phyloP scores from a whole-genome alignment of 2,888 invertebrate genomes.

The Blastobasis adustella region DNA sequence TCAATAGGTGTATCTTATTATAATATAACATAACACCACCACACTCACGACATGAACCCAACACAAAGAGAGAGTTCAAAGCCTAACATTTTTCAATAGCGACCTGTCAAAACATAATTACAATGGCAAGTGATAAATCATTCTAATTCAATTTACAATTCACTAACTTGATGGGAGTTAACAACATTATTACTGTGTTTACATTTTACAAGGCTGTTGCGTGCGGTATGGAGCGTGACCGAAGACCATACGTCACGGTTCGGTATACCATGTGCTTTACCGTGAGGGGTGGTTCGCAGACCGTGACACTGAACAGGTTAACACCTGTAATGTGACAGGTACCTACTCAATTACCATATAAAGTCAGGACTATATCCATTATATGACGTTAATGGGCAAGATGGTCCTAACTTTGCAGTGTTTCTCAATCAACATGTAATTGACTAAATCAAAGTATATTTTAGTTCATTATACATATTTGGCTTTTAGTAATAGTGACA shows the following conservation, averaged over 20 bases:
- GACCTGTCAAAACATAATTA: conserved; percentile 1
- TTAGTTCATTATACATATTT: too few relatives aligned
- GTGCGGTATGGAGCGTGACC: conserved; percentile 54
- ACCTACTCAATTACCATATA: too few relatives aligned
- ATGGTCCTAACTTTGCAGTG: too few relatives aligned
- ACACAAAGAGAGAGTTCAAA: neutral
- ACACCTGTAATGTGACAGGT: conserved; percentile 2
- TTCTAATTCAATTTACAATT: conserved; percentile 5
- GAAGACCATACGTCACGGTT: conserved; percentile 25
- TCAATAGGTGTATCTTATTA: too few relatives aligned
- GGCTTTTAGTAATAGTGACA: too few relatives aligned
- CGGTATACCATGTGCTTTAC: conserved; percentile 12
- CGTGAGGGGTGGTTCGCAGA: conserved; percentile 6
- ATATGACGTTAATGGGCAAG: too few relatives aligned
- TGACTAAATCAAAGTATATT: too few relatives aligned
- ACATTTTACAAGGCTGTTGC: conserved; percentile 43
- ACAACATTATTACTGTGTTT: conserved; percentile 1
- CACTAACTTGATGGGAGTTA: neutral
- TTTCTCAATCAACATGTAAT: too few relatives aligned
- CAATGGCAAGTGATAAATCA: conserved; percentile 1
- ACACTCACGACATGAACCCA: neutral
- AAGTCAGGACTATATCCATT: too few relatives aligned
- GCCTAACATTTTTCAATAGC: neutral
- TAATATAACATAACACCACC: neutral
- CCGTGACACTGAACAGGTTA: conserved; percentile 4